Conservation (phyloP, 2,113 vertebrate genomes). For the Notothenia rossii region DNA sequence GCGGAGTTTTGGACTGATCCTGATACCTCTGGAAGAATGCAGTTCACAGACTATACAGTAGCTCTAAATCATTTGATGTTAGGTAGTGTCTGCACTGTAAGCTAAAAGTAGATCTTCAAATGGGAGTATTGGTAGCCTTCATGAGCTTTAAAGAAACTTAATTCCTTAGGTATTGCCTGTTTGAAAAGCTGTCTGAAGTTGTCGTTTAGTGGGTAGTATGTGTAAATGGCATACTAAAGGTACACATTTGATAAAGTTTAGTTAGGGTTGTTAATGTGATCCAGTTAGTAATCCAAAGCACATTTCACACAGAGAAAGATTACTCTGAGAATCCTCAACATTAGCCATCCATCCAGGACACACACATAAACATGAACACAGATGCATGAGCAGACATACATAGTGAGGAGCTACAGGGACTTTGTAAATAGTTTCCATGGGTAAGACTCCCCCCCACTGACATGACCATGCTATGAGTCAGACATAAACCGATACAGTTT, state of each 20-base stretch:
- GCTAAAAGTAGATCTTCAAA: constrained; percentile 9
- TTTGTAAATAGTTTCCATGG: constrained; percentile 73
- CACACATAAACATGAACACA: constrained; percentile 6
- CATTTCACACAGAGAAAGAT: constrained; percentile 19
- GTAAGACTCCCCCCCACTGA: constrained; percentile 48
- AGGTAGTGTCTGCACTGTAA: constrained; percentile 19
- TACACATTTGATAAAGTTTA: constrained; percentile 30
- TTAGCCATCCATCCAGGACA: constrained; percentile 13
- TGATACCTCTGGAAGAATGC: constrained; percentile 57
- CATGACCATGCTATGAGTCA: constrained; percentile 72
- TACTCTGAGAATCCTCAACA: constrained; percentile 1
- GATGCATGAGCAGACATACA: constrained; percentile 21
- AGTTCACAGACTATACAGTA: constrained; percentile 41
- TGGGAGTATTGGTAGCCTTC: background rate
- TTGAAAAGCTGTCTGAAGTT: constrained; percentile 1
- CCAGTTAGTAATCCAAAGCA: constrained; percentile 7
- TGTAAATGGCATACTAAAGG: background rate
- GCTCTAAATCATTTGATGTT: constrained; percentile 43
- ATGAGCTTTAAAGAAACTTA: background rate
- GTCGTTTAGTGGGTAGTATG: background rate
- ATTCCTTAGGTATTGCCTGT: background rate
- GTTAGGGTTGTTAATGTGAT: constrained; percentile 1
- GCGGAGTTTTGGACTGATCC: constrained; percentile 44
- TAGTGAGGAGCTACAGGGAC: constrained; percentile 39
- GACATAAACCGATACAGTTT: constrained; percentile 67